phyloP scores from a whole-genome alignment of 1,140 invertebrate genomes.

The Littorina saxatilis region DNA sequence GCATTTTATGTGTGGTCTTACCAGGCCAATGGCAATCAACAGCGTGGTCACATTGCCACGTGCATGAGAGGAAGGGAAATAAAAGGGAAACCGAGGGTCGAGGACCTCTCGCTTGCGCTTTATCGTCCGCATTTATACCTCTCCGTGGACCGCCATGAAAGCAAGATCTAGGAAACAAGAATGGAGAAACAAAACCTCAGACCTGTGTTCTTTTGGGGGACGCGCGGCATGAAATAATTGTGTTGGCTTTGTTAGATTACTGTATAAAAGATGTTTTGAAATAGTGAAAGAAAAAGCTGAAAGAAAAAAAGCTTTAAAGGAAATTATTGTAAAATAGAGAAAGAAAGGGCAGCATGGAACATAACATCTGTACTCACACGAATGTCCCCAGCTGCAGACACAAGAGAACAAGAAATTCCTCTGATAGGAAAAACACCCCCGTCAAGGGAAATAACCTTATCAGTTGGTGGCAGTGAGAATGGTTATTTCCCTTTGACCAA shows the following conservation, averaged over 20 bases:
- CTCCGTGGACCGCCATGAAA: neutral
- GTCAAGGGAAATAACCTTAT: too few relatives aligned
- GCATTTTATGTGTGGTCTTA: constrained; percentile 1
- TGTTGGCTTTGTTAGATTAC: neutral
- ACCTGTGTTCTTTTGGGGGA: neutral
- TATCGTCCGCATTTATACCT: neutral
- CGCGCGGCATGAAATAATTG: neutral
- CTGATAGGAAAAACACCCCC: too few relatives aligned
- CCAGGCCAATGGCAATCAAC: neutral
- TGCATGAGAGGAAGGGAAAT: neutral
- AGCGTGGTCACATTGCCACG: neutral
- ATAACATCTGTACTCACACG: too few relatives aligned
- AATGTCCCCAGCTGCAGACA: too few relatives aligned
- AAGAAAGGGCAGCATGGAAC: too few relatives aligned
- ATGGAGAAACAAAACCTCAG: neutral
- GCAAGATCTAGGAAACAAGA: neutral
- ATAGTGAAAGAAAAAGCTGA: too few relatives aligned
- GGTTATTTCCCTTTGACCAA: too few relatives aligned
- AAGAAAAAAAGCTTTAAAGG: too few relatives aligned
- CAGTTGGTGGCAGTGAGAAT: too few relatives aligned
- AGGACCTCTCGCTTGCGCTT: neutral
- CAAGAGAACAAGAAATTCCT: too few relatives aligned
- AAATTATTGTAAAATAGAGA: too few relatives aligned
- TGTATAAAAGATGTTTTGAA: neutral
- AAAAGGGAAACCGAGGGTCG: constrained; percentile 9